Evolutionary conservation across 2,888 invertebrate species (phyloP).

Genomic region (Labia minor): DNA sequence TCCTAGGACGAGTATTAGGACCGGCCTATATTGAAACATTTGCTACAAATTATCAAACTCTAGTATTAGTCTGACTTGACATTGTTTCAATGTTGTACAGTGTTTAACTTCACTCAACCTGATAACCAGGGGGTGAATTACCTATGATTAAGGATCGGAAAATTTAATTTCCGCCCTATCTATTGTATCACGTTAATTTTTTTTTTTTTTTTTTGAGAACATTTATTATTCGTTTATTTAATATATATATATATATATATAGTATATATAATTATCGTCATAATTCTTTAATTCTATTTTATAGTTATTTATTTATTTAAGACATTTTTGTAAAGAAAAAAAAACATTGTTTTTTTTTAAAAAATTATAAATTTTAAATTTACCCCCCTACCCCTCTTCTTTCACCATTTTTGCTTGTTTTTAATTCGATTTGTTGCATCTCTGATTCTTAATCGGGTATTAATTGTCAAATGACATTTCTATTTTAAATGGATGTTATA

Average conservation of each 20-base stretch:
- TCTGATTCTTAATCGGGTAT: background rate
- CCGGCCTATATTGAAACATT: conserved; percentile 2
- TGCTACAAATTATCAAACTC: conserved; percentile 7
- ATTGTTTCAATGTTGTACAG: conserved; percentile 4
- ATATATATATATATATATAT: no score
- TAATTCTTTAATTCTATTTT: background rate
- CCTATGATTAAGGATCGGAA: background rate
- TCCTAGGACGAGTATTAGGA: background rate
- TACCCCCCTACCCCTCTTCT: no score
- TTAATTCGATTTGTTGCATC: no score
- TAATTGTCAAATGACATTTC: background rate
- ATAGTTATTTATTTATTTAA: background rate
- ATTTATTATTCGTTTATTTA: no score
- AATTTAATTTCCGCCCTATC: background rate
- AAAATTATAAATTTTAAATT: no score
- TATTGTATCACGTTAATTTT: no score
- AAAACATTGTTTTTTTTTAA: no score
- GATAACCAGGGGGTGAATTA: background rate
- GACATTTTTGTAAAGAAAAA: no score
- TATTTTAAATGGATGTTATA: conserved; percentile 13
- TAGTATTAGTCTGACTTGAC: background rate
- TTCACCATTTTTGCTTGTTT: no score
- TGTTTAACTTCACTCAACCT: background rate
- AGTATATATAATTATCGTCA: no score
- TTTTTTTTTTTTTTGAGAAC: no score